Evolutionary conservation across 2,888 invertebrate species (phyloP).

Genomic region (Tachystola acroxantha): DNA sequence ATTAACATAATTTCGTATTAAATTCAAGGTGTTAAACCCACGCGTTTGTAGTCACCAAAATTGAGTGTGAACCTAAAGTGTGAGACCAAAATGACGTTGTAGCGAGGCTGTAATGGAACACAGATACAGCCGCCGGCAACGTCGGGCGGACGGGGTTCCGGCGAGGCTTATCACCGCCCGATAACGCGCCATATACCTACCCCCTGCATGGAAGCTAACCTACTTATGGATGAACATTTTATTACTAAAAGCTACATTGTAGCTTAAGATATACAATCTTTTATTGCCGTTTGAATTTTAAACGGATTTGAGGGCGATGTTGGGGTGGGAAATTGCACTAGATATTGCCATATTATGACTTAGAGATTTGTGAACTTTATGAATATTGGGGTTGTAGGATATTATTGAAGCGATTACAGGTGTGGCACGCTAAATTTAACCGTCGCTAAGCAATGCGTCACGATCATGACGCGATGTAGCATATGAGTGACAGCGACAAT

Average conservation of each 20-base stretch:
- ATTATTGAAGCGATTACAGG: too few species aligned
- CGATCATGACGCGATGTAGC: too few species aligned
- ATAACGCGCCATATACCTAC: constrained; percentile 43
- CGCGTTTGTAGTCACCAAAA: constrained; percentile 24
- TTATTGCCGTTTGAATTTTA: constrained; percentile 2
- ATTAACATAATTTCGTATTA: neutral
- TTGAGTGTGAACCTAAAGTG: constrained; percentile 36
- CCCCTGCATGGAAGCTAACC: constrained; percentile 28
- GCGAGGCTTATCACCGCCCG: constrained; percentile 60
- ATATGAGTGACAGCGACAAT: too few species aligned
- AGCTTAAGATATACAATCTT: constrained; percentile 2
- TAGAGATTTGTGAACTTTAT: too few species aligned
- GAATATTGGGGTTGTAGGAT: too few species aligned
- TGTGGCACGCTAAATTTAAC: too few species aligned
- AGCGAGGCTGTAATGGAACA: constrained; percentile 29
- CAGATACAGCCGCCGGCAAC: constrained; percentile 47
- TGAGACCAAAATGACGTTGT: constrained; percentile 40
- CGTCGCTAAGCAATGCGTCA: too few species aligned
- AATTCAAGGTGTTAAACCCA: constrained; percentile 1
- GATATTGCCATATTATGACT: too few species aligned
- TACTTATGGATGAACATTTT: constrained; percentile 33
- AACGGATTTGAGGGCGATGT: neutral
- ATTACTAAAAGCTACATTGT: constrained; percentile 14
- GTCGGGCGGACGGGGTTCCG: constrained; percentile 49
- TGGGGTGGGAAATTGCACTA: neutral